These are phyloP conservation scores for Drosophila bocki DNA, from an alignment of 1,140 invertebrate species.

Conservation along the genomic window DNA sequence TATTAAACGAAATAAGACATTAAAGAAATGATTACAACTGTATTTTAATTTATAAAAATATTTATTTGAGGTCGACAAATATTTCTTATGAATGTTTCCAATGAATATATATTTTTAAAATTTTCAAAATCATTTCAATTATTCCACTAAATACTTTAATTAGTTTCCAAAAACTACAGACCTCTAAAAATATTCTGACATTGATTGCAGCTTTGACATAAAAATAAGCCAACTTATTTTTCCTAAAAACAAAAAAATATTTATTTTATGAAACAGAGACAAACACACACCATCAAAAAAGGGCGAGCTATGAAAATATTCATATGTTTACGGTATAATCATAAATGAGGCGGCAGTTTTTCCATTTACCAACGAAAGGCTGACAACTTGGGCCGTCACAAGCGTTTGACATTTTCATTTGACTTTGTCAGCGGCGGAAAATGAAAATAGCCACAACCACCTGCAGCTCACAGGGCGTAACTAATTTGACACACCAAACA, in stretches of 20 bases:
- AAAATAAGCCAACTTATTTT: slow-evolving; percentile 12
- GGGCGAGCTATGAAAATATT: slow-evolving; percentile 5
- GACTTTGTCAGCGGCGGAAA: slow-evolving; percentile 30
- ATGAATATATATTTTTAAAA: no score
- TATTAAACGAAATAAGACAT: no score
- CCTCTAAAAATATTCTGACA: neutral
- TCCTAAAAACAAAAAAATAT: slow-evolving; percentile 1
- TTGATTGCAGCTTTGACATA: slow-evolving; percentile 1
- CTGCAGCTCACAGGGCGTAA: slow-evolving; percentile 65
- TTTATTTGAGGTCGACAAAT: neutral
- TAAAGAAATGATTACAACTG: neutral
- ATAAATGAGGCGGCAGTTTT: slow-evolving; percentile 54
- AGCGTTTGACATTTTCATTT: slow-evolving; percentile 62
- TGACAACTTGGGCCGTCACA: slow-evolving; percentile 54
- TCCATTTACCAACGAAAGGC: slow-evolving; percentile 26
- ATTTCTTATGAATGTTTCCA: neutral
- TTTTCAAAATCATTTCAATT: no score
- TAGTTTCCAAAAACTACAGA: neutral
- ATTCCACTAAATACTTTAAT: neutral
- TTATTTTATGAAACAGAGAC: slow-evolving; percentile 4
- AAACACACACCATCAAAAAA: neutral
- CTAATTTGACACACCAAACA: slow-evolving; percentile 67
- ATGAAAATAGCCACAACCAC: slow-evolving; percentile 59
- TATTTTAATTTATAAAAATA: neutral
- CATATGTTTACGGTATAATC: slow-evolving; percentile 13